Percentiles rank a stretch among this genome's conserved stretches.
Conservation (phyloP, 1,140 invertebrate species). For the Sarcophaga bullata region DNA sequence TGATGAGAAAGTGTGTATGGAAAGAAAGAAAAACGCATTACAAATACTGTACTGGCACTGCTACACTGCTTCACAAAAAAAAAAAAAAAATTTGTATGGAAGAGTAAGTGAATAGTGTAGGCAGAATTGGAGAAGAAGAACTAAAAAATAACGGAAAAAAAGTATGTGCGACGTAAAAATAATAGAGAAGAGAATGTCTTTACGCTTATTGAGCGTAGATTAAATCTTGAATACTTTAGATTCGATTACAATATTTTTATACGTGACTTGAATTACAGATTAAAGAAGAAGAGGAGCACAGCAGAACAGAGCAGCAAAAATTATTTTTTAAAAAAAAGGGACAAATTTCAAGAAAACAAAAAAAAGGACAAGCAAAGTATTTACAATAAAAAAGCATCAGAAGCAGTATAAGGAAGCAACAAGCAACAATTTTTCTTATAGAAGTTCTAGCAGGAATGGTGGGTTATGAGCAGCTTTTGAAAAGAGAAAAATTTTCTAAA, state of each 20-base stretch:
- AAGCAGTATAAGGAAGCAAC: neutral
- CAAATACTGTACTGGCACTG: neutral
- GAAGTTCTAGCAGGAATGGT: too few relatives aligned
- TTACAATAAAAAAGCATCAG: neutral
- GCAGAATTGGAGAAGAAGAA: neutral
- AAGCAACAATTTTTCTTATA: neutral
- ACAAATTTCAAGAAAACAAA: neutral
- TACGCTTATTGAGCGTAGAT: slow-evolving; percentile 41
- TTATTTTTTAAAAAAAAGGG: neutral
- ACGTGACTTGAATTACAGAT: slow-evolving; percentile 32
- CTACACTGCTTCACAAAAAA: too few relatives aligned
- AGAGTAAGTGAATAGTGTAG: neutral
- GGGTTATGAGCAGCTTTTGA: too few relatives aligned
- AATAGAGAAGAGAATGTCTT: slow-evolving; percentile 5
- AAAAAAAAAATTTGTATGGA: too few relatives aligned
- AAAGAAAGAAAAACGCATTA: neutral
- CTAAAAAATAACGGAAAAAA: neutral
- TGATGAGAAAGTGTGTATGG: neutral
- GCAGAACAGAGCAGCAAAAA: too few relatives aligned
- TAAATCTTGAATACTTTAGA: slow-evolving; percentile 41
- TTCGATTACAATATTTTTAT: slow-evolving; percentile 39
- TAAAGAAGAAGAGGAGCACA: neutral
- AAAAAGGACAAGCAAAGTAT: neutral
- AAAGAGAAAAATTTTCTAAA: too few relatives aligned
- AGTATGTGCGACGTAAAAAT: neutral